Evolutionary conservation across 2,113 vertebrate genomes (phyloP).

Genomic region (Leptobrachium ailaonicum): DNA sequence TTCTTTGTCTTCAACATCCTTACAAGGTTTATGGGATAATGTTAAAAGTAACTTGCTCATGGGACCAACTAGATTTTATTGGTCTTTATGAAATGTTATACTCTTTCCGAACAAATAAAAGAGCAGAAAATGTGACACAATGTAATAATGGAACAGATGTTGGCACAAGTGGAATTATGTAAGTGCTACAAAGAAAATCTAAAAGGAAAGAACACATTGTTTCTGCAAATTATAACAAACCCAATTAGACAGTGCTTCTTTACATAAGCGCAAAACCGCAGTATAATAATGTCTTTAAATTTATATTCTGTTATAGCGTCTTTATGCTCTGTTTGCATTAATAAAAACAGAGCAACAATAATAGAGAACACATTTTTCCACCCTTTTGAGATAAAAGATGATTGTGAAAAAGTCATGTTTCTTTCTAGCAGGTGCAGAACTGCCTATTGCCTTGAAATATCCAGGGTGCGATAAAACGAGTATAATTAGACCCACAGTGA

Average conservation of each 20-base stretch:
- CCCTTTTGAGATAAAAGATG: not conserved
- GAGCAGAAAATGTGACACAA: constrained; percentile 31
- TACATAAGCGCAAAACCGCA: no score
- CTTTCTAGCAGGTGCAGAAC: not conserved
- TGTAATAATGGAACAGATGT: not conserved
- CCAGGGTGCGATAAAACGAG: not conserved
- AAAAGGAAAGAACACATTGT: no score
- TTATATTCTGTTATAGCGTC: not conserved
- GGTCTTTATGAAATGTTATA: constrained; percentile 42
- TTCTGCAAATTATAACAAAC: no score
- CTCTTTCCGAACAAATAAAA: constrained; percentile 35
- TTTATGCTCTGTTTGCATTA: no score
- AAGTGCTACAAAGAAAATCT: no score
- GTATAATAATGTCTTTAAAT: not conserved
- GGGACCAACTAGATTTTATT: constrained; percentile 40
- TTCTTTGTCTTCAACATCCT: constrained; percentile 22
- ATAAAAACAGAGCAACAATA: not conserved
- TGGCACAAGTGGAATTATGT: constrained; percentile 2
- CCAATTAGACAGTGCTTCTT: no score
- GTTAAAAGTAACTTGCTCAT: constrained; percentile 35
- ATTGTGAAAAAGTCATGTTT: not conserved
- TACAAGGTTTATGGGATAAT: constrained; percentile 32
- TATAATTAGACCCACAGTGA: not conserved
- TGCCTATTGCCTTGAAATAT: not conserved
- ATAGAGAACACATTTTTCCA: not conserved